Percentiles rank a stretch among this genome's conserved stretches.
These are phyloP conservation scores for Lycophotia porphyrea DNA, from an alignment of 2,888 invertebrate species.

Conservation along the genomic window DNA sequence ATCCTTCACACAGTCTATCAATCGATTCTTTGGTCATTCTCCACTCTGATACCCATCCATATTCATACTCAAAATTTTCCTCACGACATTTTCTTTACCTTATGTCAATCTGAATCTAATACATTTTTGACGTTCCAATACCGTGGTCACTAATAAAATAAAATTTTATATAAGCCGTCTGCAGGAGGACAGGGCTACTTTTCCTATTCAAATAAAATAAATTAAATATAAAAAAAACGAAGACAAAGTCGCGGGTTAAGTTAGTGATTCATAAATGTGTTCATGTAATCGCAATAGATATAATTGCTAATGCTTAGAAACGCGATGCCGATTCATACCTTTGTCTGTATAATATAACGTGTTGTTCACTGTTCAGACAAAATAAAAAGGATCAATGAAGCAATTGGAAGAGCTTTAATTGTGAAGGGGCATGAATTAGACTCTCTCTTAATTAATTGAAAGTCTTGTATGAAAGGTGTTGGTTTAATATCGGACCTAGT, in stretches of 20 bases:
- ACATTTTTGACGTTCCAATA: not conserved
- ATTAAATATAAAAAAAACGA: not conserved
- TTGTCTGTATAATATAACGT: constrained; percentile 31
- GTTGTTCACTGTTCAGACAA: constrained; percentile 22
- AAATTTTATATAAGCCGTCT: not conserved
- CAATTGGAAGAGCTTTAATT: constrained; percentile 38
- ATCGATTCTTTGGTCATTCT: no score
- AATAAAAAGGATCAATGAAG: constrained; percentile 31
- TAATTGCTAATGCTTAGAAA: constrained; percentile 47
- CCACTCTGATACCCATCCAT: no score
- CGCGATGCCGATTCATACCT: constrained; percentile 19
- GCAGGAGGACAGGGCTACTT: not conserved
- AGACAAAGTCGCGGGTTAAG: not conserved
- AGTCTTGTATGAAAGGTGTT: not conserved
- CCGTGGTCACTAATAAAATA: not conserved
- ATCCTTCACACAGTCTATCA: no score
- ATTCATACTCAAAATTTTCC: no score
- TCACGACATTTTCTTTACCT: no score
- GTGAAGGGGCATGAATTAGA: constrained; percentile 13
- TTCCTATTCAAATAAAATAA: not conserved
- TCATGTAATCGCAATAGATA: constrained; percentile 7
- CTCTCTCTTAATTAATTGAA: constrained; percentile 34
- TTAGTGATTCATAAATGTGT: constrained; percentile 1
- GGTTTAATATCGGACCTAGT: not conserved
- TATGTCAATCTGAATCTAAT: not conserved